Evolutionary conservation across 2,113 vertebrate genomes (phyloP).

Genomic region (Mormoops blainvillei): DNA sequence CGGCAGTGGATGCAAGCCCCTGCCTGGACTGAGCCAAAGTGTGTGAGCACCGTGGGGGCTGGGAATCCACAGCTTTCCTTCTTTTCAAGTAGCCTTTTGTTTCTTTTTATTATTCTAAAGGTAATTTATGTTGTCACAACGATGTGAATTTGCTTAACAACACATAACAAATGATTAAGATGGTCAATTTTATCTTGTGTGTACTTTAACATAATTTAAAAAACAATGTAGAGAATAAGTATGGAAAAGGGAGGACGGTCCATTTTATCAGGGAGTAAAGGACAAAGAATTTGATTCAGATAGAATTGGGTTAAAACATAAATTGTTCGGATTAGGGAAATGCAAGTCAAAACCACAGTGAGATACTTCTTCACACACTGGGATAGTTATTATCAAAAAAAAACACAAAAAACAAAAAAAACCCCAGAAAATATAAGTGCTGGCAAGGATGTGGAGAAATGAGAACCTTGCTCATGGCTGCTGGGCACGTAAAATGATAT

Average conservation of each 20-base stretch:
- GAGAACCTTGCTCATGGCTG: background rate
- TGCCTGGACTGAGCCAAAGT: background rate
- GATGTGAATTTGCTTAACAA: background rate
- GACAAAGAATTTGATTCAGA: background rate
- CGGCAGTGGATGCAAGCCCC: background rate
- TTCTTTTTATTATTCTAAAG: background rate
- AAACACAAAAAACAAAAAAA: background rate
- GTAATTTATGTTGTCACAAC: background rate
- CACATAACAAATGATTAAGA: background rate
- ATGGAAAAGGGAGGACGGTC: background rate
- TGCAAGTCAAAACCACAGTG: background rate
- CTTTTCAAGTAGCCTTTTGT: background rate
- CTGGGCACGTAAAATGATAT: background rate
- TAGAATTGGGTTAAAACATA: background rate
- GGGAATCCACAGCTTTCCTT: background rate
- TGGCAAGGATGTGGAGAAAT: background rate
- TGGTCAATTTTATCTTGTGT: background rate
- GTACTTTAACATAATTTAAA: background rate
- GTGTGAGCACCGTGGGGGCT: background rate
- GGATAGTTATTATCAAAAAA: background rate
- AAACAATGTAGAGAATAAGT: background rate
- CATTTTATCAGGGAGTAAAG: background rate
- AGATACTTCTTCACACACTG: background rate
- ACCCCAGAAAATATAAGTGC: background rate
- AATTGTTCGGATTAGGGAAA: background rate